Base-by-base conservation (phyloP, 2,797 vertebrate species). In the Lindbergichthys nudifrons region DNA sequence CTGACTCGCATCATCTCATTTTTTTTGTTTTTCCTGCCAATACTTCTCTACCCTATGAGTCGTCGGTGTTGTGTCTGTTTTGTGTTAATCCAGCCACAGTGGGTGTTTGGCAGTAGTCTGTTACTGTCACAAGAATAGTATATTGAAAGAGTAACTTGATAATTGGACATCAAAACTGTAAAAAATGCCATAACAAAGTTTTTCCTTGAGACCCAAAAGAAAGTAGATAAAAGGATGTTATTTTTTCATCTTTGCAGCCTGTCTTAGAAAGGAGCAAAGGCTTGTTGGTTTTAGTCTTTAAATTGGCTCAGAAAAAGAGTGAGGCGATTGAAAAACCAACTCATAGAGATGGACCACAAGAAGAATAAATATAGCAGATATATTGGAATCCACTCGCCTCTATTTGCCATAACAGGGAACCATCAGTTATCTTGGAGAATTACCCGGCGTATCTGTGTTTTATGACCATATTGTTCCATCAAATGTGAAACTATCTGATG, bases 21-120 rank as follows among this genome's bases (percentile, higher is more conserved):
- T 66, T 48, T 51, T 73, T 23, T 23, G 5, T 3, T 21, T 67
- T 60, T 65, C 8, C 63, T 73, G 69, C 74, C 65, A 79, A 57
- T n/a, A 51, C 41, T 57, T 58, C 30, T 23, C 36, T n/a, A 3
- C 54, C 69, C 47, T 69, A 10, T 26, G 65, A 64, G 21, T 63
- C 13, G 0, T 73, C 52, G 16, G 42, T 43, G 39, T 70, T 56
- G 41, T 59, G 47, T 58, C 30, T 57, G n/a, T 73, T 19, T 61
- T 56, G 39, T 42, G 32, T 64, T 68, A 60, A 73, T 70, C 47
- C 47, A 45, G 61, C 67, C 67, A 21, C 42, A 43, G 30, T 53
- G 36, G 23, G 58, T 61, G 59, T 21, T 60, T 60, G 19, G n/a
- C 23, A 56, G 42, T 23, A 50, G 7, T 48, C 36, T 65, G 39